Base-by-base conservation (phyloP, 2,888 invertebrate species). In the Abrostola triplasia region DNA sequence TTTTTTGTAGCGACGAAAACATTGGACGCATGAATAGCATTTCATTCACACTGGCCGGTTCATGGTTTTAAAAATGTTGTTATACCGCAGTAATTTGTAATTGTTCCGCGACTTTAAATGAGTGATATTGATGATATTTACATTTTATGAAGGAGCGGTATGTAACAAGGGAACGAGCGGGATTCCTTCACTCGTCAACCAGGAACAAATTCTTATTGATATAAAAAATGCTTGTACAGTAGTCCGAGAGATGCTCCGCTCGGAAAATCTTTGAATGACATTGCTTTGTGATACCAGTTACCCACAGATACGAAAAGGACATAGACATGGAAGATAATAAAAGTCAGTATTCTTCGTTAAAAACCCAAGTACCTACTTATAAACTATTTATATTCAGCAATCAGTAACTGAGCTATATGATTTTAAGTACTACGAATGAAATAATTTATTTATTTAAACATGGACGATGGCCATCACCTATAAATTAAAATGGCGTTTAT, bases 131-230 rank as follows among this genome's bases (percentile, higher is more conserved):
- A 73, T 73, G 69, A 69, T 82, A 89, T 93, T 93, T 88, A 87
- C 91, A 93, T 92, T 93, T 92, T 92, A 93, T 91, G 90, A 88
- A 86, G 89, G 88, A 73, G 78, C 79, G 90, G 92, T 87, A 93
- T 93, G 90, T 86, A 84, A 82, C 84, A 79, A 84, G 83, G 79
- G 84, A 85, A 81, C 81, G 70, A 81, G 75, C 81, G 79, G 83
- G 88, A 92, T 93, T 84, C 91, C 86, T 82, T 70, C 54, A 79
- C 87, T 81, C 78, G 92, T 88, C 89, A 84, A 93, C 91, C 93
- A 94, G 94, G 93, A 94, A 94, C 92, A 88, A 87, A 91, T 90
- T 91, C 90, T 87, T 88, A 87, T 86, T 85, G 82, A 79, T 71
- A 80, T 82, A 87, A 87, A 92, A 92, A 90, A 82, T 83, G 79